Conservation (phyloP, 2,113 vertebrate species). For the Vidua macroura region DNA sequence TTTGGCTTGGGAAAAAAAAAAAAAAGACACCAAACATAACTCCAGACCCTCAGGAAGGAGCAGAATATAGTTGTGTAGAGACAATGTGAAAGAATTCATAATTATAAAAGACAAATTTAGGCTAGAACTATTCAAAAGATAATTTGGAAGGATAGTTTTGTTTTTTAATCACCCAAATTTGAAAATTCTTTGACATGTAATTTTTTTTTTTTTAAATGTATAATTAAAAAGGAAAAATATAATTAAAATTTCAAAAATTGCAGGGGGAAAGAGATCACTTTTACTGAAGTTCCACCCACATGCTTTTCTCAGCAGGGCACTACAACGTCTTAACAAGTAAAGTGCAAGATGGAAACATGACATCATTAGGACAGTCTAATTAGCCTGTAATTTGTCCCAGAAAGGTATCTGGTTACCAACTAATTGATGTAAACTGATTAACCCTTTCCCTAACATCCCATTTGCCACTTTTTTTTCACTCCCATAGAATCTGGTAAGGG, state of each 20-base stretch:
- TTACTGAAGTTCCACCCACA: not conserved
- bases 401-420: conserved; percentile 52
- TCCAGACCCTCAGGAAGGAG: not conserved
- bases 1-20: not conserved
- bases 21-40: not conserved
- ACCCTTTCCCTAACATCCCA: conserved; percentile 46
- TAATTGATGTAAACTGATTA: conserved; percentile 66
- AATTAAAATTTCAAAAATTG: not conserved
- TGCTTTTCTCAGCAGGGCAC: conserved; percentile 40
- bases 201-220: not conserved
- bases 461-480: conserved; percentile 6
- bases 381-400: conserved; percentile 50
- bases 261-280: not conserved
- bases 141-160: not conserved
- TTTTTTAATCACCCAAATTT: not conserved
- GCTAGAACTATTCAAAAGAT: not conserved
- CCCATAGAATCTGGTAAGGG: conserved; percentile 29
- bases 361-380: conserved; percentile 59
- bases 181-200: not conserved
- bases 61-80: not conserved
- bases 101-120: not conserved
- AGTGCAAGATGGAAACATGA: conserved; percentile 57
- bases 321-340: conserved; percentile 7
- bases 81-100: not conserved
- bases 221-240: not conserved